Evolutionary conservation across 1,140 invertebrate genomes (phyloP).

Genomic region (Aphis gossypii): DNA sequence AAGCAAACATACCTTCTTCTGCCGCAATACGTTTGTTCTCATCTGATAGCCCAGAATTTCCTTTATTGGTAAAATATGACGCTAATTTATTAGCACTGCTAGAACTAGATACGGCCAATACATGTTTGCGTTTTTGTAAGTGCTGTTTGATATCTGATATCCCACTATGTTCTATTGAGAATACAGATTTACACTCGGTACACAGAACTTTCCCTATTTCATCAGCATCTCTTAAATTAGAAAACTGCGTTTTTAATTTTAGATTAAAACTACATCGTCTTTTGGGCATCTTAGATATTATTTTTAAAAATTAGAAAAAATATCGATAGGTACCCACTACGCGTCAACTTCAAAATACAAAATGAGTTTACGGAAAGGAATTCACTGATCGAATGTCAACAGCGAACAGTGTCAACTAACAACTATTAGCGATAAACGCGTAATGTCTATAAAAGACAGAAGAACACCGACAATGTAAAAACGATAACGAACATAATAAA

Average conservation of each 20-base stretch:
- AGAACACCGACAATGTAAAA: too few species aligned
- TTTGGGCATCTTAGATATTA: background rate
- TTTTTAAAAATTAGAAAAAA: background rate
- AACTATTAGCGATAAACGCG: background rate
- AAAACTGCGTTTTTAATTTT: slow-evolving; percentile 9
- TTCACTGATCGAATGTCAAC: slow-evolving; percentile 18
- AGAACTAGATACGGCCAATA: background rate
- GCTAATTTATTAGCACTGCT: background rate
- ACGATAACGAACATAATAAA: too few species aligned
- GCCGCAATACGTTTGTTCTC: background rate
- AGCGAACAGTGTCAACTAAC: background rate
- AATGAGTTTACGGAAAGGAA: background rate
- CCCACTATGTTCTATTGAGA: background rate
- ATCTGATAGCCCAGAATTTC: background rate
- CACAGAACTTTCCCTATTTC: slow-evolving; percentile 10
- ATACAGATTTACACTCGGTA: background rate
- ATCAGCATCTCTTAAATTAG: background rate
- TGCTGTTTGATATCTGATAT: slow-evolving; percentile 1
- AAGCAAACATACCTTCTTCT: slow-evolving; percentile 23
- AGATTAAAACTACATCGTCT: background rate
- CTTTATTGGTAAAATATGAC: slow-evolving; percentile 1
- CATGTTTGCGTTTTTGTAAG: background rate
- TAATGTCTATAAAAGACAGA: too few species aligned
- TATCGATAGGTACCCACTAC: background rate
- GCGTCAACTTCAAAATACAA: slow-evolving; percentile 18